Base-by-base conservation (phyloP, 2,797 vertebrate genomes). In the Hozukius guyotensis region DNA sequence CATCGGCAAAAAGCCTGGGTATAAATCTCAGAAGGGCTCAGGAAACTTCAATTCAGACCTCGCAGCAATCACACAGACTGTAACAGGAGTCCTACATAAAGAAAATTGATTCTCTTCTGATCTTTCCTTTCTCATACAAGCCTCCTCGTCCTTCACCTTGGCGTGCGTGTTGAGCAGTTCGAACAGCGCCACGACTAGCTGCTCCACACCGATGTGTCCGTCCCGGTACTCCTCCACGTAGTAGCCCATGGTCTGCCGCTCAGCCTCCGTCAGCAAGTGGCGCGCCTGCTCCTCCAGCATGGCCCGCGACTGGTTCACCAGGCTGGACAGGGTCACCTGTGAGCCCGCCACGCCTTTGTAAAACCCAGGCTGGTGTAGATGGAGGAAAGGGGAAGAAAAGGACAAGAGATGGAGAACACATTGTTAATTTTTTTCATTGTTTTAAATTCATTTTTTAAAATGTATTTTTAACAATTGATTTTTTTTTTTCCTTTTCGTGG, bases 161-260 rank as follows among this genome's bases (percentile, higher is more conserved):
- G 98, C 97, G 0, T 98, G 98, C 0, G 98, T 99, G 94, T 99
- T 98, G 90, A 99, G 96, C 42, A 99, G 96, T 91, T 99, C 97
- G 0, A 98, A 98, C 81, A 99, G 94, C 0, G 98, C 98, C 96
- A 98, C 97, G 88, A 97, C 96, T 0, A 99, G 95, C 77, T 97
- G 96, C 73, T 98, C 97, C 61, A 98, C 96, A 0, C 97, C 96
- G 75, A 99, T 87, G 88, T 98, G 96, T 10, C 96, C 96, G 1
- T 97, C 94, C 67, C 96, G 95, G 88, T 99, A 99, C 94, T 99
- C 97, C 12, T 98, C 97, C 86, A 99, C 94, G 87, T 99, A 99
- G 95, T 99, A 99, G 71, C 89, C 95, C 98, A 99, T 97, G 84
- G 98, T 99, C 66, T 97, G 95, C 0, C 96, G 86, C 89, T 99